A percentile compares a stretch with the other conserved stretches of the same genome.
Conservation (phyloP, 2,888 invertebrate genomes). For the Nezara viridula region DNA sequence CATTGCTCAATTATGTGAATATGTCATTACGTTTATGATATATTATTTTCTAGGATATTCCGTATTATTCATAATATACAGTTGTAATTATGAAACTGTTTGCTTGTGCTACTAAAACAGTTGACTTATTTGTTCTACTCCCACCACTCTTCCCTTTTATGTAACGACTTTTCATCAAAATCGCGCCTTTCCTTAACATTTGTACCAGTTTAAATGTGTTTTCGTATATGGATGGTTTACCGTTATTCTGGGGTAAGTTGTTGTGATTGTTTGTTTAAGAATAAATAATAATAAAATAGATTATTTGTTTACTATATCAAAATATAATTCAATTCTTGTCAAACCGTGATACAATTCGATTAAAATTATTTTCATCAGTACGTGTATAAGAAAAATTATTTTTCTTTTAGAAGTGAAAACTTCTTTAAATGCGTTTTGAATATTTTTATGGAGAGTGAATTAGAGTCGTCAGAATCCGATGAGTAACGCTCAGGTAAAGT, state of each 20-base stretch:
- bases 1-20: too few relatives aligned
- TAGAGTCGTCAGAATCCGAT: too few relatives aligned
- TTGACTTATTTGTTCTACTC: neutral
- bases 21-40: neutral
- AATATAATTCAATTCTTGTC: too few relatives aligned
- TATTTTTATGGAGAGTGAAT: too few relatives aligned
- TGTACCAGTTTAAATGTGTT: constrained; percentile 27
- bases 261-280: neutral
- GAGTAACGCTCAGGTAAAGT: too few relatives aligned
- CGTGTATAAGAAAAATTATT: too few relatives aligned
- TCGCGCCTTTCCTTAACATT: neutral
- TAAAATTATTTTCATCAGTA: too few relatives aligned
- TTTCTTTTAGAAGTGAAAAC: too few relatives aligned
- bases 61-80: neutral
- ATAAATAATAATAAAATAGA: too few relatives aligned
- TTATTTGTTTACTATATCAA: too few relatives aligned
- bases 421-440: too few relatives aligned
- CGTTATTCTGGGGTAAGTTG: neutral
- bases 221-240: constrained; percentile 1
- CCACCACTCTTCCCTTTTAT: neutral
- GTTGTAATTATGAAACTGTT: constrained; percentile 4
- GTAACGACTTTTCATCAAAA: neutral
- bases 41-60: neutral
- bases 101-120: neutral
- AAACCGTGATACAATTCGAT: too few relatives aligned